These are phyloP conservation scores for Alouatta caraya DNA, from an alignment of 2,797 vertebrate species.

Conservation along the genomic window DNA sequence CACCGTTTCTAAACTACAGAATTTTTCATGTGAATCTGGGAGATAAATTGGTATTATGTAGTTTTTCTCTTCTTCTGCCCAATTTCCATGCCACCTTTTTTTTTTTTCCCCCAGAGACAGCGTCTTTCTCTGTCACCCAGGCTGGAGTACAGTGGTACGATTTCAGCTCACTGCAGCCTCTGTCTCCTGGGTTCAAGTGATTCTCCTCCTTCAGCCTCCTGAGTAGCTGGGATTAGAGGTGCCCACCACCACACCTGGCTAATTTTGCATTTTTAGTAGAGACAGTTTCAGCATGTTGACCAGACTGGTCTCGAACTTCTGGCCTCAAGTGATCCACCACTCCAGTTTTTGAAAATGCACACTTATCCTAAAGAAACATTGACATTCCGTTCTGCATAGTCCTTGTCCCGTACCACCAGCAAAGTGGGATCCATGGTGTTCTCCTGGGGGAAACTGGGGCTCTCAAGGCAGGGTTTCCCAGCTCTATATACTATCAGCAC, in stretches of 20 bases:
- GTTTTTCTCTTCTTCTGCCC: neutral
- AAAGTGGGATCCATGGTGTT: neutral
- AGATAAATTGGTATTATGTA: neutral
- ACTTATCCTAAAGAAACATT: conserved; percentile 57
- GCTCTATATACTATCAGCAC: fast-evolving
- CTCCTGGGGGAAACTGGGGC: neutral
- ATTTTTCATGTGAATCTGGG: neutral
- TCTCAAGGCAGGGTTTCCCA: fast-evolving
- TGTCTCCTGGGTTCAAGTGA: neutral
- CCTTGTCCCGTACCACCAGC: neutral
- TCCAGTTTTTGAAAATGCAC: conserved; percentile 48
- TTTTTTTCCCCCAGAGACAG: neutral
- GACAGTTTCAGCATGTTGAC: neutral
- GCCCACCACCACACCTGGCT: neutral
- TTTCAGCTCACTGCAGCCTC: neutral
- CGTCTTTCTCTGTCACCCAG: neutral
- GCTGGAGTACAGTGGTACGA: neutral
- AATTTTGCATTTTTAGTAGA: neutral
- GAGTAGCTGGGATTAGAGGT: neutral
- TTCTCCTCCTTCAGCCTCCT: neutral
- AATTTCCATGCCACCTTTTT: neutral
- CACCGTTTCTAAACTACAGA: neutral
- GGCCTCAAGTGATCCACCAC: neutral
- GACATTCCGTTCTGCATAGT: neutral
- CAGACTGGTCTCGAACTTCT: neutral